Evolutionary conservation across 2,113 vertebrate genomes (phyloP).

Genomic region (Apaloderma vittatum): DNA sequence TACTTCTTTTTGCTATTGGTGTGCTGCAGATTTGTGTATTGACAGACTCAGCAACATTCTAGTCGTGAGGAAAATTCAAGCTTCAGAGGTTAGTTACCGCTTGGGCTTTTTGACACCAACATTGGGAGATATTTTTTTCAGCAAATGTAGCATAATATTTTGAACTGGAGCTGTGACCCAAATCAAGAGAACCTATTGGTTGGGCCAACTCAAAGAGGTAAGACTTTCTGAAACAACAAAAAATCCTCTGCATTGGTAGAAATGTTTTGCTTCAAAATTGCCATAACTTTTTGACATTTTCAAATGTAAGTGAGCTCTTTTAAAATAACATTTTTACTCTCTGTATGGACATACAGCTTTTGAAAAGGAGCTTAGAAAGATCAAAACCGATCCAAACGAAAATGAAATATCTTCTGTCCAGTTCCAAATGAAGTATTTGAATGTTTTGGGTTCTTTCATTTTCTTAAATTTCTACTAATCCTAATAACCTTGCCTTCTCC

Average conservation of each 20-base stretch:
- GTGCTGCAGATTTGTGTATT: background rate
- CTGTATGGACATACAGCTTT: background rate
- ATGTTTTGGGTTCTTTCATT: background rate
- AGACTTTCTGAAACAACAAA: background rate
- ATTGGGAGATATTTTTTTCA: background rate
- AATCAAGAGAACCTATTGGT: background rate
- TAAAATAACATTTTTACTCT: background rate
- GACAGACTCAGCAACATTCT: background rate
- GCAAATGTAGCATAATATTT: background rate
- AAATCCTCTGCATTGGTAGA: background rate
- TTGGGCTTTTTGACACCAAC: background rate
- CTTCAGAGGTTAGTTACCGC: background rate
- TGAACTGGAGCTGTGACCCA: fast-evolving
- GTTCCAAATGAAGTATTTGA: background rate
- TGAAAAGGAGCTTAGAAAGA: background rate
- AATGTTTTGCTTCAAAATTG: background rate
- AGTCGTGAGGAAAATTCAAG: background rate
- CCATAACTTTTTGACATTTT: background rate
- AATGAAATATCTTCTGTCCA: background rate
- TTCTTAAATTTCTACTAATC: background rate
- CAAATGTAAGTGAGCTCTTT: background rate
- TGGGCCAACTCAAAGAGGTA: background rate
- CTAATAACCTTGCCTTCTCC: background rate
- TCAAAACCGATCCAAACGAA: background rate
- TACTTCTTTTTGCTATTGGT: background rate